Percentiles rank a stretch among this genome's conserved stretches.
Conservation (phyloP, 2,888 invertebrate species). For the Aethes cnicana region DNA sequence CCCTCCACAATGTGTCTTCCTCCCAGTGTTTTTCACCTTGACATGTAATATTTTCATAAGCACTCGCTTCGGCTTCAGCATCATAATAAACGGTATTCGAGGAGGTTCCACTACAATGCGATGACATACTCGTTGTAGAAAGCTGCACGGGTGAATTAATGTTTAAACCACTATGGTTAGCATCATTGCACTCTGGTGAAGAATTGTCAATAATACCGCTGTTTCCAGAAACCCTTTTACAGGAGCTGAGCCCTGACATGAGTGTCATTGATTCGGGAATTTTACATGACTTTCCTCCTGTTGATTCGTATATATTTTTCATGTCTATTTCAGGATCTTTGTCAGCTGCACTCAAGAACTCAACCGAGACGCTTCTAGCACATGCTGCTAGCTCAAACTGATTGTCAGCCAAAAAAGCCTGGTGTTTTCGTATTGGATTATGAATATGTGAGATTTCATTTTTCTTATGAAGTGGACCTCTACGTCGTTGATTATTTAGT, state of each 20-base stretch:
- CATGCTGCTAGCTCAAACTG: constrained; percentile 80
- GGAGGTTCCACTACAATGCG: constrained; percentile 74
- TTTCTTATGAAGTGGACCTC: constrained; percentile 82
- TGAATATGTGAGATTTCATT: constrained; percentile 88
- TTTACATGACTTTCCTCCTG: constrained; percentile 83
- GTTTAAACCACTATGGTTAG: constrained; percentile 44
- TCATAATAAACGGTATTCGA: constrained; percentile 77
- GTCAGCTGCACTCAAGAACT: constrained; percentile 85
- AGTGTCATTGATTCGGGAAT: constrained; percentile 78
- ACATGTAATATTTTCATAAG: constrained; percentile 72
- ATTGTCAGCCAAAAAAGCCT: constrained; percentile 56
- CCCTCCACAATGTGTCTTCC: constrained; percentile 91
- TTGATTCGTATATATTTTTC: constrained; percentile 88
- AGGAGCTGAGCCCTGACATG: constrained; percentile 71
- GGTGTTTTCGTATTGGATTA: constrained; percentile 84
- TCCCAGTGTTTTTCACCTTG: constrained; percentile 91
- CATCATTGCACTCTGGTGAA: constrained; percentile 50
- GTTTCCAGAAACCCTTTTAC: constrained; percentile 65
- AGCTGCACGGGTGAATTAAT: constrained; percentile 56
- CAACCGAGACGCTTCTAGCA: constrained; percentile 84
- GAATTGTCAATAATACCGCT: constrained; percentile 52
- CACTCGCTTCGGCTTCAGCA: constrained; percentile 68
- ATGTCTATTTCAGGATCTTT: constrained; percentile 86
- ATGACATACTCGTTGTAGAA: constrained; percentile 76
- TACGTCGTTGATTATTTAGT: constrained; percentile 88